Percentiles rank a stretch among this genome's conserved stretches.
Conservation (phyloP, 2,113 vertebrate species). For the Tamias sibiricus region DNA sequence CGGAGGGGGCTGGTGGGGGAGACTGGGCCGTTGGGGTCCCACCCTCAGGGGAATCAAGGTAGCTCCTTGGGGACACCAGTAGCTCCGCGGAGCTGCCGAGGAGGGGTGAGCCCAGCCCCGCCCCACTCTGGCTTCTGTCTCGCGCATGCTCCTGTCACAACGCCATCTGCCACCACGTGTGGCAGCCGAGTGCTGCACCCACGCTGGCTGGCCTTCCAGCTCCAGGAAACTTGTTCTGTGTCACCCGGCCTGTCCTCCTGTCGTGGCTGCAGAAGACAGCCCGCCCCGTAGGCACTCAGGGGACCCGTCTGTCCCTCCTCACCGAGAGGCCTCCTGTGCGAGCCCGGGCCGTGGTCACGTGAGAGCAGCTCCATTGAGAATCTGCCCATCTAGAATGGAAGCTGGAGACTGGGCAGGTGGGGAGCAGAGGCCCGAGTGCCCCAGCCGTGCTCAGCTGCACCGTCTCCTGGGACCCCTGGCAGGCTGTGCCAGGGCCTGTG, state of each 20-base stretch:
- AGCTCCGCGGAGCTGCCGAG: background rate
- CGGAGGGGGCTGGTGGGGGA: background rate
- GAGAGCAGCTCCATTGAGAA: background rate
- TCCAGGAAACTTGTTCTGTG: background rate
- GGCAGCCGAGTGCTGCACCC: too few relatives aligned
- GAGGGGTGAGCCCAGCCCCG: too few relatives aligned
- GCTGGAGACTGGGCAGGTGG: background rate
- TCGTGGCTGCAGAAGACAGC: background rate
- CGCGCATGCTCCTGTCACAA: too few relatives aligned
- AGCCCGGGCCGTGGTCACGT: rapidly evolving
- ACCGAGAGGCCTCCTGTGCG: too few relatives aligned
- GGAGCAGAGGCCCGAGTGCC: background rate
- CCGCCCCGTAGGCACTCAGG: rapidly evolving
- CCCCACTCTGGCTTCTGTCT: too few relatives aligned
- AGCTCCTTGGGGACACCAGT: background rate
- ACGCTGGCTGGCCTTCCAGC: too few relatives aligned
- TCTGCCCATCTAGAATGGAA: background rate
- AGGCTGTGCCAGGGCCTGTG: background rate
- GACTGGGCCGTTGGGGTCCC: background rate
- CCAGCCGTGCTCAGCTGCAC: background rate
- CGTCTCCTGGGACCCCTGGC: background rate
- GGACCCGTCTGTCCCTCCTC: too few relatives aligned
- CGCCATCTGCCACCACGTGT: too few relatives aligned
- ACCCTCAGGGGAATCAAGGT: too few relatives aligned
- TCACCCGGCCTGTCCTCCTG: too few relatives aligned